Percentiles rank a stretch among this genome's conserved stretches.
These are phyloP conservation scores for Drosophila elegans DNA, from an alignment of 1,140 invertebrate species.

Conservation along the genomic window DNA sequence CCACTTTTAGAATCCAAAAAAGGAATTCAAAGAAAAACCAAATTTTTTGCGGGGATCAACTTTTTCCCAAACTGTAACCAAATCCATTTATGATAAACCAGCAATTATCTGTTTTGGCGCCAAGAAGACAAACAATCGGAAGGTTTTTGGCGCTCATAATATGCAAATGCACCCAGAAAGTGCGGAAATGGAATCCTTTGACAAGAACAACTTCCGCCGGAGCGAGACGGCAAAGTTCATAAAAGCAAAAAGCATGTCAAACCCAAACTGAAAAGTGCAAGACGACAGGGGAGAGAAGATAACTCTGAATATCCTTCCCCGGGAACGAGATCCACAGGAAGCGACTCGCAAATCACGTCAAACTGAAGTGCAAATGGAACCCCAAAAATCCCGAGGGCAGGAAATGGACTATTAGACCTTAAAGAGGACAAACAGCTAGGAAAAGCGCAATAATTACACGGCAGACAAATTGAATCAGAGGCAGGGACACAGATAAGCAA, in stretches of 20 bases:
- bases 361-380: slow-evolving; percentile 66
- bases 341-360: slow-evolving; percentile 83
- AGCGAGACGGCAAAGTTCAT: slow-evolving; percentile 70
- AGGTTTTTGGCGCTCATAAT: slow-evolving; percentile 63
- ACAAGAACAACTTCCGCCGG: slow-evolving; percentile 53
- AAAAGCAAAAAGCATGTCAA: slow-evolving; percentile 79
- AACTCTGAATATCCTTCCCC: slow-evolving; percentile 22
- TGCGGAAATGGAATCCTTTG: slow-evolving; percentile 60
- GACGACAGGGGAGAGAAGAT: slow-evolving; percentile 53
- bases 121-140: slow-evolving; percentile 22
- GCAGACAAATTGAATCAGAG: slow-evolving; percentile 64
- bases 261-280: slow-evolving; percentile 51
- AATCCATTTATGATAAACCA: slow-evolving; percentile 19
- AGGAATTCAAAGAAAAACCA: no score
- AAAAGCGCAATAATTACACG: slow-evolving; percentile 78
- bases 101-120: slow-evolving; percentile 56
- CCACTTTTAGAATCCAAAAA: no score
- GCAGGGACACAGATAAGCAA: slow-evolving; percentile 62
- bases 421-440: slow-evolving; percentile 50
- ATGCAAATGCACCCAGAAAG: slow-evolving; percentile 55
- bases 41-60: not conserved
- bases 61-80: slow-evolving; percentile 10
- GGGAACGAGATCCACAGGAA: slow-evolving; percentile 71
- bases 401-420: slow-evolving; percentile 78
- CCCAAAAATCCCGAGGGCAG: slow-evolving; percentile 50